Evolutionary conservation across 2,113 vertebrate species (phyloP), one percentile per base, ranked within the genome.

Genomic region (Centrocercus urophasianus): DNA sequence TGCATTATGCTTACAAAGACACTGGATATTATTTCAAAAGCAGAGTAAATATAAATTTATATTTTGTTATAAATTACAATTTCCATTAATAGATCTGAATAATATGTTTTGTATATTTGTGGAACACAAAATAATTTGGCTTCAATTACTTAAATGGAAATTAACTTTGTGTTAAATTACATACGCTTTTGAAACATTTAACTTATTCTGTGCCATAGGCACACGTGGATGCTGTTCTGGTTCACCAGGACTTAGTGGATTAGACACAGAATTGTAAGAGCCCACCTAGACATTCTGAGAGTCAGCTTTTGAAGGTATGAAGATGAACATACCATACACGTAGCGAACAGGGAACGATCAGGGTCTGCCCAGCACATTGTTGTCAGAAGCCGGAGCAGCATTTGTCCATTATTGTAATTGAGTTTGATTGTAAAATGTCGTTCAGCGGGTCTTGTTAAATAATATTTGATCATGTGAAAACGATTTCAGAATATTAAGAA

Each of bases 121-220:
- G 48, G 71, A 43, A 86, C 57, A 18, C 18, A 70, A 72, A 91
- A 59, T 43, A 70, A 61, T 86, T 89, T 78, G 25, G 7, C 67
- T 76, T 30, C 63, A 83, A 71, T 76, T 79, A 60, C 30, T 66
- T 83, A 81, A 93, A 50, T 60, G 71, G 63, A 40, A 73, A 56
- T 43, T 83, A 78, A 65, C 42, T 92, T 70, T 52, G 20, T 94
- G 30, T 57, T 94, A 70, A 89, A 78, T 91, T 77, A 27, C 30
- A 43, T 86, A 15, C 34, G 9, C 79, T 94, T 94, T 73, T 88
- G 25, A 69, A 89, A 79, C 56, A 57, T 1, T 0, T 86, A 76
- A 72, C 52, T 84, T 83, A 24, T 8, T 65, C 83, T 86, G 5
- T 89, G 88, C 52, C 40, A 48, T 3, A 15, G 16, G 30, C 66